Conservation (phyloP, 64 coral and sea anemone genomes). For the Montipora foliosa region DNA sequence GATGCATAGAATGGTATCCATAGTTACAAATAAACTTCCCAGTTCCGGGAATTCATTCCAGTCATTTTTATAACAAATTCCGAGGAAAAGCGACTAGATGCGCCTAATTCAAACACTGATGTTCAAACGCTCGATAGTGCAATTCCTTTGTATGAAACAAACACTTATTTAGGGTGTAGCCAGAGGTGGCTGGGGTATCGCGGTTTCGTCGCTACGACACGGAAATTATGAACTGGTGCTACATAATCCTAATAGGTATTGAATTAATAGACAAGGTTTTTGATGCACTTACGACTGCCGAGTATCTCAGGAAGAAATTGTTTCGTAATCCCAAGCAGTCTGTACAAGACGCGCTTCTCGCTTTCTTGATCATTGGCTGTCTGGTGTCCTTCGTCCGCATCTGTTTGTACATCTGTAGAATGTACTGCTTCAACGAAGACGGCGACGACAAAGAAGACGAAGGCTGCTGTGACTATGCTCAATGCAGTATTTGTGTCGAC, state of each 20-base stretch:
- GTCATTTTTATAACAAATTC: too few species aligned
- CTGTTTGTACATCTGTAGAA: background rate
- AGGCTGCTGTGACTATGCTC: background rate
- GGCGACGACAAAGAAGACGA: background rate
- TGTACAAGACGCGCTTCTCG: background rate
- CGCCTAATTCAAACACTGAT: too few species aligned
- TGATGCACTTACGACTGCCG: background rate
- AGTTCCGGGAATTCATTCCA: too few species aligned
- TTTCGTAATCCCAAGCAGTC: background rate
- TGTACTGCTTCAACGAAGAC: background rate
- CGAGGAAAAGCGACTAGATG: too few species aligned
- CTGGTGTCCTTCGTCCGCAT: background rate
- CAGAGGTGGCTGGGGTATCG: too few species aligned
- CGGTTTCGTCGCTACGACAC: too few species aligned
- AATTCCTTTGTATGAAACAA: too few species aligned
- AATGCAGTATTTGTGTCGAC: background rate
- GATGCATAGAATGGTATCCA: too few species aligned
- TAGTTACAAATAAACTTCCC: too few species aligned
- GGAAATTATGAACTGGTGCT: too few species aligned
- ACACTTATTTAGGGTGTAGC: too few species aligned
- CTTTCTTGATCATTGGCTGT: background rate
- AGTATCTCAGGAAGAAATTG: background rate
- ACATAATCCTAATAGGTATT: background rate
- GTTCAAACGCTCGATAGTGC: too few species aligned
- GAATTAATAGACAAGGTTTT: background rate